Evolutionary conservation across 2,797 vertebrate species (phyloP).

Genomic region (Epinephelus awoara): DNA sequence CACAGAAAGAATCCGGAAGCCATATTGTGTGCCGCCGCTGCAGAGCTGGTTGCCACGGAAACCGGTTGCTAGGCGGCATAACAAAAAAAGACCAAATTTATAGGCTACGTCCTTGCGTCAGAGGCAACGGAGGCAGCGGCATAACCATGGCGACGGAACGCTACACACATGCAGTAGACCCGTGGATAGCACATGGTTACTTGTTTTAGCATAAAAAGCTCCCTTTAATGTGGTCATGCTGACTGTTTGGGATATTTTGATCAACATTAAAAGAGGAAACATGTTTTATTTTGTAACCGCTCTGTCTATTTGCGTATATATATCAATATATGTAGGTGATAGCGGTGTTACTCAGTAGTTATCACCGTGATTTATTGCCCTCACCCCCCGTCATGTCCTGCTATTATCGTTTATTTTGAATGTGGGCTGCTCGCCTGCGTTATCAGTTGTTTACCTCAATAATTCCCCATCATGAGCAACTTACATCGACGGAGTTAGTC

Average conservation of each 20-base stretch:
- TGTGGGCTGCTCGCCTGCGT: constrained; percentile 46
- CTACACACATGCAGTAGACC: constrained; percentile 85
- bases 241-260: not conserved
- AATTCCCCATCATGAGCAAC: constrained; percentile 63
- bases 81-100: constrained; percentile 89
- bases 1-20: constrained; percentile 77
- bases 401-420: constrained; percentile 17
- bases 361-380: not conserved
- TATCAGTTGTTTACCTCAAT: constrained; percentile 51
- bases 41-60: constrained; percentile 81
- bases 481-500: constrained; percentile 79
- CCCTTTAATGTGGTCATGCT: not conserved
- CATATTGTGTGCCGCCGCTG: constrained; percentile 68
- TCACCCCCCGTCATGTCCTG: not conserved
- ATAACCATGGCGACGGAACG: constrained; percentile 89
- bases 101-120: constrained; percentile 88
- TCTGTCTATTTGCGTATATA: not conserved
- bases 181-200: constrained; percentile 61
- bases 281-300: not conserved
- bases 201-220: constrained; percentile 40
- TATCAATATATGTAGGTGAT: not conserved
- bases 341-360: not conserved
- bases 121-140: constrained; percentile 88
- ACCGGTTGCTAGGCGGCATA: constrained; percentile 92
- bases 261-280: not conserved